Conservation (phyloP, 1,140 invertebrate genomes). For the Eueides isabella region DNA sequence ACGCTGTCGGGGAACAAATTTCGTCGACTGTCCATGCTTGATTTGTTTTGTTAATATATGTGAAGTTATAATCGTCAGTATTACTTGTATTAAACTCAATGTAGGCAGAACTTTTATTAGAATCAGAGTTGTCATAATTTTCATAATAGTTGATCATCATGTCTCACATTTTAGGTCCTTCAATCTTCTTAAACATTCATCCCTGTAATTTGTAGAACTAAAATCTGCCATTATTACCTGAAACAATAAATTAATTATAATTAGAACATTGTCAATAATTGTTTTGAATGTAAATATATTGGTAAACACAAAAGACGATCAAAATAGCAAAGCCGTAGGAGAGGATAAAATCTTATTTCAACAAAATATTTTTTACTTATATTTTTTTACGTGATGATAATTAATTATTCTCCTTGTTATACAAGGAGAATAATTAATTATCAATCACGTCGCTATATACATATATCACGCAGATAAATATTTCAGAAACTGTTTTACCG, state of each 20-base stretch:
- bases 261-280: not conserved
- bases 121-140: conserved; percentile 14
- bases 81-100: not conserved
- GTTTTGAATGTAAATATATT: not conserved
- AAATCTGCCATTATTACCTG: not conserved
- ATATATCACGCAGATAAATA: no score
- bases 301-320: not conserved
- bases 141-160: conserved; percentile 28
- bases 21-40: conserved; percentile 39
- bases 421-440: no score
- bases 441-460: no score
- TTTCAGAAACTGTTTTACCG: no score
- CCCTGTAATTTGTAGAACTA: not conserved
- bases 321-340: no score
- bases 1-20: conserved; percentile 34
- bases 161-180: conserved; percentile 16
- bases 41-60: not conserved
- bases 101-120: not conserved
- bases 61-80: not conserved
- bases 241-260: conserved; percentile 5
- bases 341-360: no score
- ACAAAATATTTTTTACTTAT: no score
- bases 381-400: no score
- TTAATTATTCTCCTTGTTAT: no score
- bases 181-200: not conserved